Base-by-base conservation (phyloP, 1,140 invertebrate genomes). In the Drosophila seguyi region DNA sequence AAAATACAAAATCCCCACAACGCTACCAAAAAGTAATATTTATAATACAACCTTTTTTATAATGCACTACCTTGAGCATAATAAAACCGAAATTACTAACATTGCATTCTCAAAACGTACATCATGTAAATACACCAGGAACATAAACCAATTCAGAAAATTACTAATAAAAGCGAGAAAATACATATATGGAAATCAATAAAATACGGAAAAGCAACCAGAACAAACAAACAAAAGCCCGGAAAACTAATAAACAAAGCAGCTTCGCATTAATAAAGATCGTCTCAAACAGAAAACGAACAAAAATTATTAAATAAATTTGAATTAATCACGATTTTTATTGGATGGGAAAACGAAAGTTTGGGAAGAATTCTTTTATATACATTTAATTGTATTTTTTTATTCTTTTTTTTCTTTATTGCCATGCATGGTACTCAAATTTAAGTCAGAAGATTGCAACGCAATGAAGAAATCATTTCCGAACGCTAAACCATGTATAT, bases 231-330 rank as follows among this genome's bases (percentile, higher is more conserved):
- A 63, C 34, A 76, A 68, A 69, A 81, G 73, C 47, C 62, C 62
- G 57, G 36, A 80, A 74, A 75, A 76, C 42, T 65, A 82, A 82
- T 44, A 78, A 75, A 67, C 62, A 63, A 63, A 82, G 66, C 75
- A 84, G 85, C 85, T 90, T 90, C 77, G 85, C 85, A 90, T 90
- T 87, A 90, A 90, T 90, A 90, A 90, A 90, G 75, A 84, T 84
- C 76, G 78, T 90, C 85, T 86, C 84, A 87, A 87, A 58, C 57
- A 60, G 42, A 78, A 75, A 81, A 60, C 42, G 58, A 67, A 84
- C 53, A 60, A 41, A 42, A 20, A 78, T 71, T 78, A 78, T 78
- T 67, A 58, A 58, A 76, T 48, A 79, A 66, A 60, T 71, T 58
- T 47, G 27, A 47, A 41, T 48, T 44, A 66, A 20, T 41, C n/a